Conservation (phyloP, 37 sponge, comb jelly and placozoan genomes). For the Sycon ciliatum region DNA sequence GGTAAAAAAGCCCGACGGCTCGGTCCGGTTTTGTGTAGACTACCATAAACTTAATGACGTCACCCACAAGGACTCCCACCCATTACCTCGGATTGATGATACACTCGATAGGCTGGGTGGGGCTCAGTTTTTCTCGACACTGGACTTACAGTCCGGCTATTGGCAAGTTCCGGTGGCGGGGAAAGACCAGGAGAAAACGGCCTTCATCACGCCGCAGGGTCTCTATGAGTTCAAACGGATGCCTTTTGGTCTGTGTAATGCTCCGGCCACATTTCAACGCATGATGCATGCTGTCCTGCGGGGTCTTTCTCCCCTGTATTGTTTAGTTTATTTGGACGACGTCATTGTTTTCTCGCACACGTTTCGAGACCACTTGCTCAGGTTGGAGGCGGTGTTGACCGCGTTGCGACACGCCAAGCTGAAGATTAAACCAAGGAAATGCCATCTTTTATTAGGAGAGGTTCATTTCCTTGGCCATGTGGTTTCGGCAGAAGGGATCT, state of each 20-base stretch:
- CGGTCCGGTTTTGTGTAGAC: constrained; percentile 37
- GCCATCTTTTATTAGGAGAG: constrained; percentile 2
- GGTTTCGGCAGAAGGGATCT: constrained; percentile 16
- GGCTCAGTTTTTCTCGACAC: constrained; percentile 26
- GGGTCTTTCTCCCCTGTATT: constrained; percentile 15
- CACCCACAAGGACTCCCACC: constrained; percentile 43
- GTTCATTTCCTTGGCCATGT: constrained; percentile 30
- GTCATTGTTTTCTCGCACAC: constrained; percentile 30
- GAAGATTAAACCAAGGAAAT: constrained; percentile 27
- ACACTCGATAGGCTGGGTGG: constrained; percentile 24
- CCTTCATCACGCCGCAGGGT: constrained; percentile 34
- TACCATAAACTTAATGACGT: constrained; percentile 36
- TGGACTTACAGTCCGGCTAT: constrained; percentile 52
- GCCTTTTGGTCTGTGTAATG: constrained; percentile 59
- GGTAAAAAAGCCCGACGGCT: constrained; percentile 48
- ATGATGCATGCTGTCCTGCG: constrained; percentile 33
- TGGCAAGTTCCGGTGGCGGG: constrained; percentile 46
- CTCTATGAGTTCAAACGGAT: constrained; percentile 48
- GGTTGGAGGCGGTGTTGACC: constrained; percentile 29
- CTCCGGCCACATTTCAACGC: constrained; percentile 51
- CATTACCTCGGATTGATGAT: constrained; percentile 48
- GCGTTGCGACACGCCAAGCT: constrained; percentile 17
- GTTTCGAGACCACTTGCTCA: constrained; percentile 23
- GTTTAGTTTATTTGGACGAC: constrained; percentile 44
- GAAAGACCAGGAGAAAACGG: constrained; percentile 27